These are phyloP conservation scores for Drosophila nr. perissopoda DNA, from an alignment of 2,888 invertebrate genomes.

Conservation along the genomic window DNA sequence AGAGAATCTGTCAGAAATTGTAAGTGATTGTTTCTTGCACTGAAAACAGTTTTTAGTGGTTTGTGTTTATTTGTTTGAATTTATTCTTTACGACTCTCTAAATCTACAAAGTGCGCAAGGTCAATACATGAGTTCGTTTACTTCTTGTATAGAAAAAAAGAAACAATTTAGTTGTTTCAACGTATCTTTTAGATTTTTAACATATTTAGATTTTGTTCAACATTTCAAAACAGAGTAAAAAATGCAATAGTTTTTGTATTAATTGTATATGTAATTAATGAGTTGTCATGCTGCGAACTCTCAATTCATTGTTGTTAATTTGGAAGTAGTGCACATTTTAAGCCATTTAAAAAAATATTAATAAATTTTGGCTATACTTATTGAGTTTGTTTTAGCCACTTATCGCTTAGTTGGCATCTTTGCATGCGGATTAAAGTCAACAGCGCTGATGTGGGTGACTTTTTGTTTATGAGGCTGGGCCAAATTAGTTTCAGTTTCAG, in stretches of 20 bases:
- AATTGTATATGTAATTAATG: background rate
- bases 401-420: conserved; percentile 33
- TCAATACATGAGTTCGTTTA: background rate
- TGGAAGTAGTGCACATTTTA: conserved; percentile 25
- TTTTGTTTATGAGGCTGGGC: conserved; percentile 63
- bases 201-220: rapidly evolving
- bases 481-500: conserved; percentile 62
- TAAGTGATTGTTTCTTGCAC: background rate
- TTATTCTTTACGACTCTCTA: background rate
- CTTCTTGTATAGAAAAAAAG: background rate
- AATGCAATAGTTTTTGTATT: background rate
- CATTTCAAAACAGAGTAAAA: background rate
- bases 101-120: background rate
- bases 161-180: background rate
- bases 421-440: conserved; percentile 21
- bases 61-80: background rate
- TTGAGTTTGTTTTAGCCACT: background rate
- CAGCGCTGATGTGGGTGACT: conserved; percentile 49
- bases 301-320: conserved; percentile 24
- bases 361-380: conserved; percentile 15
- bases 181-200: background rate
- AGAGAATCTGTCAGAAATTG: background rate
- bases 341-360: background rate
- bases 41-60: background rate
- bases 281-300: conserved; percentile 27